A percentile compares a stretch with the other conserved stretches of the same genome.
Conservation (phyloP, 2,797 vertebrate genomes). For the Iguana delicatissima region DNA sequence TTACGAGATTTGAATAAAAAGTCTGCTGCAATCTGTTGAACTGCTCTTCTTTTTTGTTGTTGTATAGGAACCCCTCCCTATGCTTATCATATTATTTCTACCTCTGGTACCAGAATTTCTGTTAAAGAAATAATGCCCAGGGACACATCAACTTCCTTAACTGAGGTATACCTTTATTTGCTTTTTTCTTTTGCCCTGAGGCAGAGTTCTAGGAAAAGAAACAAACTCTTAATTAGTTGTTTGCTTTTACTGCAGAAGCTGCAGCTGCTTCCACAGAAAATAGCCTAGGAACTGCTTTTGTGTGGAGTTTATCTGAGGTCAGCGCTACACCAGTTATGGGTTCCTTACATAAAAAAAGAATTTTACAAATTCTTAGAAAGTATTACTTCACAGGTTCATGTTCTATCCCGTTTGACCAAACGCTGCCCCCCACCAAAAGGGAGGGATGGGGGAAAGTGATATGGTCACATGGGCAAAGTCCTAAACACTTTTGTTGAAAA, state of each 20-base stretch:
- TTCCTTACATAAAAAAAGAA: not conserved
- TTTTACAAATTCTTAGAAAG: not conserved
- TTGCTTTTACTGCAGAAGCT: conserved; percentile 9
- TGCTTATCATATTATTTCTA: no score
- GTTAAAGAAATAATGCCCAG: no score
- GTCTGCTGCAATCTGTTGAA: no score
- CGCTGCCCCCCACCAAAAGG: not conserved
- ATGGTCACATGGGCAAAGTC: not conserved
- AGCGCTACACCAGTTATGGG: not conserved
- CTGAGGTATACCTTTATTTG: no score
- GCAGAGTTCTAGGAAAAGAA: not conserved
- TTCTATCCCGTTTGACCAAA: not conserved
- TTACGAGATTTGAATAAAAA: no score
- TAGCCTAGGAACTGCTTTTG: not conserved
- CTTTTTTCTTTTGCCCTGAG: not conserved
- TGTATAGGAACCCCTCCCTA: no score
- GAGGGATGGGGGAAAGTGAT: not conserved
- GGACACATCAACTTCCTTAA: no score
- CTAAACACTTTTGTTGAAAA: not conserved
- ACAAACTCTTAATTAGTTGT: not conserved
- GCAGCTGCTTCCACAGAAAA: conserved; percentile 14
- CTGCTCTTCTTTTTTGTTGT: no score
- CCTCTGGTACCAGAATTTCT: no score
- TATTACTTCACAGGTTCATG: not conserved
- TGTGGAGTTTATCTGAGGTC: not conserved